Evolutionary conservation across 2,797 vertebrate species (phyloP).

Genomic region (Lepus townsendii): DNA sequence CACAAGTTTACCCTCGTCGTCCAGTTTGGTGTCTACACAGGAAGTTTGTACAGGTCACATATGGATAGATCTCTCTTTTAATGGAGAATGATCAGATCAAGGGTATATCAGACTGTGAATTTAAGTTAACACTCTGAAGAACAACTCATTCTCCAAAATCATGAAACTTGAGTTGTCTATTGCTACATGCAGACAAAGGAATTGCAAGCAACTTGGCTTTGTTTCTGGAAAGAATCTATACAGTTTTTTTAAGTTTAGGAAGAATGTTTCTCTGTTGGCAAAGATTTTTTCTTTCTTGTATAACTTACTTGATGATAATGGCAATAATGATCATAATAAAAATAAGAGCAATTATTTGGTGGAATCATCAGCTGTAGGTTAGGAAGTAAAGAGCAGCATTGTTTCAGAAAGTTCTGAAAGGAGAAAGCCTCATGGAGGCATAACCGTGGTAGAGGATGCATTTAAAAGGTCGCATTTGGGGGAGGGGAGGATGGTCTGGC

Average conservation of each 20-base stretch:
- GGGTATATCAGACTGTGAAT: conserved; percentile 67
- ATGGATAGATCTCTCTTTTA: conserved; percentile 45
- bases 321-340: neutral
- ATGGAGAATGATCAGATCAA: neutral
- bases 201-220: conserved; percentile 59
- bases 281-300: conserved; percentile 15
- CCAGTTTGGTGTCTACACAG: neutral
- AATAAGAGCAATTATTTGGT: neutral
- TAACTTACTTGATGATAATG: neutral
- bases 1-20: neutral
- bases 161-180: conserved; percentile 62
- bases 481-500: neutral
- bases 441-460: neutral
- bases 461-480: conserved; percentile 47
- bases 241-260: neutral
- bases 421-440: neutral
- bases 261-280: neutral
- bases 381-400: neutral
- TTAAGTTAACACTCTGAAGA: conserved; percentile 73
- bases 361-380: neutral
- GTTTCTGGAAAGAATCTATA: neutral
- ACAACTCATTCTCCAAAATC: conserved; percentile 60
- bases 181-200: conserved; percentile 71
- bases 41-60: neutral
- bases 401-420: conserved; percentile 58